Conservation (phyloP, 1,140 invertebrate species). For the Drosophila fuyamai region DNA sequence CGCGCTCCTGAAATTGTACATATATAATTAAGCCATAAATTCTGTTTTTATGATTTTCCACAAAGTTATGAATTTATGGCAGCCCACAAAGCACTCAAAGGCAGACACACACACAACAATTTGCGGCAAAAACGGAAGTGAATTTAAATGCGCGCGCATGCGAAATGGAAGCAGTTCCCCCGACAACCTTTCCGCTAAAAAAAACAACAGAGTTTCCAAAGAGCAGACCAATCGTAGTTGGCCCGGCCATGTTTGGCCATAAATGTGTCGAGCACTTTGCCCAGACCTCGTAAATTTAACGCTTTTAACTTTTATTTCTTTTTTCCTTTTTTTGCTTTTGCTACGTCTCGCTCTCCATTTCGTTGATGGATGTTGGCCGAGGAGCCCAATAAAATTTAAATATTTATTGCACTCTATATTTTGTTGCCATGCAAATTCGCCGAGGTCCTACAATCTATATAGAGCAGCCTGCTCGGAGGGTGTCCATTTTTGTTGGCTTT, state of each 20-base stretch:
- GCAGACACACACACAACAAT: slow-evolving; percentile 37
- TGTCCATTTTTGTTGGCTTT: slow-evolving; percentile 33
- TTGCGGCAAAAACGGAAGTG: slow-evolving; percentile 66
- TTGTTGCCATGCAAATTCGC: slow-evolving; percentile 63
- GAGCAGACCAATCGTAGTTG: slow-evolving; percentile 38
- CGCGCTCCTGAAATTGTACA: slow-evolving; percentile 19
- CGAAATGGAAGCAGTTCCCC: slow-evolving; percentile 59
- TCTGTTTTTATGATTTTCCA: slow-evolving; percentile 82
- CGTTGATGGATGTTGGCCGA: slow-evolving; percentile 23
- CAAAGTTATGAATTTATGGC: slow-evolving; percentile 82
- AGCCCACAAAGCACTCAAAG: slow-evolving; percentile 41
- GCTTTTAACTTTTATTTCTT: slow-evolving; percentile 68
- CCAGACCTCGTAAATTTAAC: slow-evolving; percentile 74
- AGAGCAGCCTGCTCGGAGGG: slow-evolving; percentile 11
- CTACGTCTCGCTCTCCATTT: slow-evolving; percentile 2
- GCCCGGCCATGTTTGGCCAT: slow-evolving; percentile 65
- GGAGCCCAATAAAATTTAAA: slow-evolving; percentile 66
- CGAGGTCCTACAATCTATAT: slow-evolving; percentile 14
- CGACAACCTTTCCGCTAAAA: too few species aligned
- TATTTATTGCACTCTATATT: slow-evolving; percentile 75
- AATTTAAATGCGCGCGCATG: slow-evolving; percentile 82
- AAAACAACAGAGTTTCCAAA: neutral
- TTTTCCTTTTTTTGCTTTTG: slow-evolving; percentile 9
- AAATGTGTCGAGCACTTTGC: slow-evolving; percentile 63
- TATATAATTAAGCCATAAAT: slow-evolving; percentile 84